Evolutionary conservation across 23 tunicate species (phyloP).

Genomic region (Oikopleura dioica): DNA sequence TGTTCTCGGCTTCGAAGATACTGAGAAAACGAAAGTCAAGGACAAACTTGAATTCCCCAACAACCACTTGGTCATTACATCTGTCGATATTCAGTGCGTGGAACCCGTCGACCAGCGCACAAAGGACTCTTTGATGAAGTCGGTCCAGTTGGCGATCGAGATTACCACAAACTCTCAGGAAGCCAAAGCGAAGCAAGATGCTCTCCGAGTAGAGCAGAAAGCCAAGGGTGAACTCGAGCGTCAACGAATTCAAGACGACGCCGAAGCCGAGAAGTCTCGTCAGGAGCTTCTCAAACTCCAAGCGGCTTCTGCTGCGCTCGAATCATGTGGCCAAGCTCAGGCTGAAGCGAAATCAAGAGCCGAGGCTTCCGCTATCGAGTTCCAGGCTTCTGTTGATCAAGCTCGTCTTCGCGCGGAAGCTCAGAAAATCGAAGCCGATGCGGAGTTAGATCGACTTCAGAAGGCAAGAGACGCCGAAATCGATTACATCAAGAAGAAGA

Average conservation of each 20-base stretch:
- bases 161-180: constrained; percentile 96
- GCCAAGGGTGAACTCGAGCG: constrained; percentile 74
- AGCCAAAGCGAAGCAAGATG: constrained; percentile 86
- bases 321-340: constrained; percentile 83
- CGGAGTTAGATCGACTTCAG: constrained; percentile 32
- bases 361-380: constrained; percentile 73
- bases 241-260: constrained; percentile 72
- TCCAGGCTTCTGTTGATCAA: constrained; percentile 72
- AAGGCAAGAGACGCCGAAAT: constrained; percentile 57
- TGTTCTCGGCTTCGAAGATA: constrained; percentile 50
- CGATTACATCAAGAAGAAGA: constrained; percentile 27
- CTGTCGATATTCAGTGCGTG: constrained; percentile 84
- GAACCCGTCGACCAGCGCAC: constrained; percentile 96
- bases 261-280: constrained; percentile 63
- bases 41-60: constrained; percentile 55
- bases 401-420: constrained; percentile 56
- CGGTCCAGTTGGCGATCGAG: constrained; percentile 89
- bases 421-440: constrained; percentile 38
- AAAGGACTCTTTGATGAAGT: constrained; percentile 58
- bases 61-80: constrained; percentile 44
- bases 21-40: constrained; percentile 38
- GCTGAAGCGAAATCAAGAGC: constrained; percentile 91
- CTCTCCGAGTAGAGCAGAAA: constrained; percentile 66
- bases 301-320: constrained; percentile 82
- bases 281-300: constrained; percentile 61